Conservation (phyloP, 2,113 vertebrate genomes). For the Atlantisia rogersi region DNA sequence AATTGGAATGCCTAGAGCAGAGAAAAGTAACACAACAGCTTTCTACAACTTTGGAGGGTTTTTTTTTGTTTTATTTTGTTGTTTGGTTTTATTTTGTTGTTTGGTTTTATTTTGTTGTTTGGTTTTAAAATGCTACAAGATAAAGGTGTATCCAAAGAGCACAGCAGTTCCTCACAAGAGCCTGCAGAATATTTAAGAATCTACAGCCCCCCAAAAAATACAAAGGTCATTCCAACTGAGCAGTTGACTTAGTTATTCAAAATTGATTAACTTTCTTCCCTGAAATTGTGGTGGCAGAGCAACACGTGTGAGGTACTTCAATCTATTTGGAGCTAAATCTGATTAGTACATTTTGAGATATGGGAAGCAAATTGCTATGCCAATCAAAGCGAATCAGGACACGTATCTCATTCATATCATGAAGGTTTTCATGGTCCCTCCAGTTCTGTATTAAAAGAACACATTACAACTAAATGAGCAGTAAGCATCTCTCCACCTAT, state of each 20-base stretch:
- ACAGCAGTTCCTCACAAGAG: neutral
- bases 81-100: neutral
- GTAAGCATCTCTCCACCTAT: neutral
- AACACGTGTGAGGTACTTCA: conserved; percentile 51
- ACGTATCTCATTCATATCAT: conserved; percentile 54
- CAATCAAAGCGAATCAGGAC: conserved; percentile 72
- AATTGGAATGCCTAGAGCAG: neutral
- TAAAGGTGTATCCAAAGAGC: neutral
- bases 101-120: neutral
- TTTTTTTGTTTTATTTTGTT: neutral
- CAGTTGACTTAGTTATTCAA: conserved; percentile 62
- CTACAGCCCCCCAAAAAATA: neutral
- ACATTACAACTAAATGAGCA: neutral
- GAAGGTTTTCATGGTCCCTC: conserved; percentile 5
- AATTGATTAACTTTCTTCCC: conserved; percentile 72
- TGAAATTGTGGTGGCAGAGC: conserved; percentile 38
- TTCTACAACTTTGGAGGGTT: neutral
- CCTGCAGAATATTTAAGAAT: neutral
- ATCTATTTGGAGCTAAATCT: conserved; percentile 61
- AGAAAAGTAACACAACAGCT: neutral
- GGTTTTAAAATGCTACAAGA: neutral
- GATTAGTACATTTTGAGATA: conserved; percentile 72
- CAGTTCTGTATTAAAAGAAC: conserved; percentile 29
- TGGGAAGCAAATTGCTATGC: conserved; percentile 72
- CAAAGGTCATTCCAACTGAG: neutral